Evolutionary conservation across 2,113 vertebrate species (phyloP), one percentile per base, ranked within the genome.

Genomic region (Poeciliopsis turrubarensis): DNA sequence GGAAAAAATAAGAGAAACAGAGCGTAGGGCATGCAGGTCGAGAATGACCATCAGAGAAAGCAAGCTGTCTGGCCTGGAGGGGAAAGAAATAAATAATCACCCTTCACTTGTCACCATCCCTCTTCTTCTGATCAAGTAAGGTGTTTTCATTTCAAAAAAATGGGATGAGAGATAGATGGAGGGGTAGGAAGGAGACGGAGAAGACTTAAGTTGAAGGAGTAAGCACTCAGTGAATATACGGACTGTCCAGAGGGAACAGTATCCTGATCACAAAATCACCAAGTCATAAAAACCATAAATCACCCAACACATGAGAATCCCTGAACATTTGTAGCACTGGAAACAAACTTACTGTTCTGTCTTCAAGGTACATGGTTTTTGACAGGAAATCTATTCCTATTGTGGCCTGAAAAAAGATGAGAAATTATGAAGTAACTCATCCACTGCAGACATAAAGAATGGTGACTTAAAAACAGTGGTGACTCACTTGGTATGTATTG

Each of bases 361-460:
- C 98, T 91, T 99, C 98, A 91, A 99, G 95, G 85, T 99, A 99
- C 98, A 99, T 99, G 62, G 98, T 99, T 97, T 99, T 99, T 26
- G 97, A 98, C 92, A 98, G 94, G 95, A 99, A 99, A 91, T 99
- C 97, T 67, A 99, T 99, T 95, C 98, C 98, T 95, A 99, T 99
- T 77, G 97, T 99, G 89, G 98, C 98, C 98, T 99, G 92, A 37
- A 92, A 92, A 83, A 5, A 22, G 7, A 62, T 68, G 4, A 84
- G 54, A 51, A 0, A 29, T 62, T 69, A 71, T 64, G 54, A 69
- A 68, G 60, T 15, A n/a, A 31, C 26, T 17, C 22, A 15, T 4
- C 31, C 9, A 7, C 13, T 61, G 25, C 17, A 34, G 44, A 19
- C 44, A 47, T 47, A 17, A 15, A 60, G 2, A 69, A 19, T 25